Evolutionary conservation across 1,140 invertebrate genomes (phyloP).

Genomic region (Cryptotermes secundus): DNA sequence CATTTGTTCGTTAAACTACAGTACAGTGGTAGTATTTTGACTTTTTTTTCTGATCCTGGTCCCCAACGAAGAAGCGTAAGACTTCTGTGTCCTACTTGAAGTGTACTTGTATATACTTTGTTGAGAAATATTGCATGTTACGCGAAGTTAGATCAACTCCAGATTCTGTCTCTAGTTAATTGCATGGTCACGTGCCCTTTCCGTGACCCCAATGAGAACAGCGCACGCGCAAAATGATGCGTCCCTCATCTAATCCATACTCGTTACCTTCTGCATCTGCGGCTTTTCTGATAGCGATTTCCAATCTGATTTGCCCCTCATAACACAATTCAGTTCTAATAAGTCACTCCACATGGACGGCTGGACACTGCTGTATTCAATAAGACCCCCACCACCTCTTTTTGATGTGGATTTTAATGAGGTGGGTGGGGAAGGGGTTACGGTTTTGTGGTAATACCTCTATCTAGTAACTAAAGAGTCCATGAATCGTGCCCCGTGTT

Average conservation of each 20-base stretch:
- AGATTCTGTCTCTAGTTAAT: background rate
- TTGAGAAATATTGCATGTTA: background rate
- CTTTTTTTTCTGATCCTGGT: background rate
- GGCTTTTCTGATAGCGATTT: conserved; percentile 2
- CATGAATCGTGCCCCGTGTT: background rate
- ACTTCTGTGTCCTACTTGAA: background rate
- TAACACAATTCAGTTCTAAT: background rate
- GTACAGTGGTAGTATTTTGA: background rate
- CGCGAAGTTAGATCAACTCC: conserved; percentile 5
- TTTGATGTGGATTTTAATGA: conserved; percentile 10
- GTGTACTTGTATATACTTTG: background rate
- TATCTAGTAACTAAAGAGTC: background rate
- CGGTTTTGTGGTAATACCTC: background rate
- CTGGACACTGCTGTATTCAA: background rate
- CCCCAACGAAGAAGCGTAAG: background rate
- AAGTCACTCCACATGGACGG: background rate
- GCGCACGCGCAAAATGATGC: background rate
- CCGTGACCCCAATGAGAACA: background rate
- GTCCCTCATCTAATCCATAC: background rate
- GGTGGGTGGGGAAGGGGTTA: background rate
- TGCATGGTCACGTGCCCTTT: background rate
- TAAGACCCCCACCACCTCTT: background rate
- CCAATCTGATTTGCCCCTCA: conserved; percentile 1
- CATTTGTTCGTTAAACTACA: too few relatives aligned
- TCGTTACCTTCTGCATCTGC: background rate